These are phyloP conservation scores for Cynocephalus volans DNA, from an alignment of 2,113 vertebrate genomes.

Conservation along the genomic window DNA sequence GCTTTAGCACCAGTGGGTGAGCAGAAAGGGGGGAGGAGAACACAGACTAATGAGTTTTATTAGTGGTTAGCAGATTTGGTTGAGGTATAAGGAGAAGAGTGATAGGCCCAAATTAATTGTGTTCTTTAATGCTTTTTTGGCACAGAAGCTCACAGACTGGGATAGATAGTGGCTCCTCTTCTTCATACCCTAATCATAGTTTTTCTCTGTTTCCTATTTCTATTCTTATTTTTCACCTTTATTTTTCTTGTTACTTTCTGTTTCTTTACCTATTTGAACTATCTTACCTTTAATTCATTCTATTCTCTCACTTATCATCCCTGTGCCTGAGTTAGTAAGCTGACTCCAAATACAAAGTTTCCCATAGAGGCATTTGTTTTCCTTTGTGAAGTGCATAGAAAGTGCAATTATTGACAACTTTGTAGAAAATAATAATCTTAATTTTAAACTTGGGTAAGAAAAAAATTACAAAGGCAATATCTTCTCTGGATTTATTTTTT, in stretches of 20 bases:
- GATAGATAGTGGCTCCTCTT: neutral
- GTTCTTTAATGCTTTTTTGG: neutral
- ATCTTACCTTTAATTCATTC: constrained; percentile 13
- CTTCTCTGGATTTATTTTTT: constrained; percentile 27
- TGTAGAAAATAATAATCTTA: constrained; percentile 19
- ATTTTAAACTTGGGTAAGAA: constrained; percentile 41
- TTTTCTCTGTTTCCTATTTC: neutral
- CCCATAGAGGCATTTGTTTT: neutral
- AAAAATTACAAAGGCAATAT: constrained; percentile 16
- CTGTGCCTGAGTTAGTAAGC: neutral
- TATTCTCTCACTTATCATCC: neutral
- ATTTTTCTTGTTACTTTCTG: constrained; percentile 17
- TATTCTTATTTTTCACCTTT: neutral
- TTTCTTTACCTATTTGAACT: neutral
- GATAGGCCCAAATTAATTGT: neutral
- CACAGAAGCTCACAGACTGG: neutral
- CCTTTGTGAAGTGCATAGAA: neutral
- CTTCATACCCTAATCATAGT: neutral
- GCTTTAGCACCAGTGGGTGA: neutral
- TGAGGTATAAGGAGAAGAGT: neutral
- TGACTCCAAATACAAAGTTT: neutral
- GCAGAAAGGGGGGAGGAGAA: neutral
- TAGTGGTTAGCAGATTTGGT: neutral
- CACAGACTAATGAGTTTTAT: neutral
- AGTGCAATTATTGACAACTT: constrained; percentile 10